phyloP scores from a whole-genome alignment of 2,888 invertebrate species.

The Leucozona laternaria region DNA sequence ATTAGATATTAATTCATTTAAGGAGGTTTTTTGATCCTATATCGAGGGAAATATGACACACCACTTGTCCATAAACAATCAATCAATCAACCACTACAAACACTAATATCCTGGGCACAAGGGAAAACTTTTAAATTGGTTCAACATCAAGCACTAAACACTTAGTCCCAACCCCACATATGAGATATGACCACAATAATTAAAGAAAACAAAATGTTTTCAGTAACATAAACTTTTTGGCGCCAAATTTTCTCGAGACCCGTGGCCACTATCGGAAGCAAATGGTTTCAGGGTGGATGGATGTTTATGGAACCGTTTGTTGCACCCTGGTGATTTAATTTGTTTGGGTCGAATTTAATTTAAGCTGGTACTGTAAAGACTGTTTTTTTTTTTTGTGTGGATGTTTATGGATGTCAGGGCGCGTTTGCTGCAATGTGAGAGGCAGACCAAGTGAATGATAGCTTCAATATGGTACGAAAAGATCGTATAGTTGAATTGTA shows the following conservation, averaged over 20 bases:
- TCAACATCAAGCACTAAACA: not conserved
- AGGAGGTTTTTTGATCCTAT: not conserved
- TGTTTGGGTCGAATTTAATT: not conserved
- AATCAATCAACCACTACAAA: conserved; percentile 3
- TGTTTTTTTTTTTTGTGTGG: too few relatives aligned
- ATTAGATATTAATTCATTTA: conserved; percentile 3
- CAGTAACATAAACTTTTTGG: not conserved
- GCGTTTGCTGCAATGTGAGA: not conserved
- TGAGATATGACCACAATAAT: not conserved
- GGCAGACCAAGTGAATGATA: not conserved
- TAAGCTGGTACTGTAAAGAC: too few relatives aligned
- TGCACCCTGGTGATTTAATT: conserved; percentile 3
- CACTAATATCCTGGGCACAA: not conserved
- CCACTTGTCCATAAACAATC: not conserved
- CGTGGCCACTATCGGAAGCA: not conserved
- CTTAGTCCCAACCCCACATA: not conserved
- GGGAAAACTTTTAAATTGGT: not conserved
- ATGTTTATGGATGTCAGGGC: not conserved
- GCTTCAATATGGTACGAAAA: not conserved
- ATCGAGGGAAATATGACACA: not conserved
- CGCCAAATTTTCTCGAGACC: not conserved
- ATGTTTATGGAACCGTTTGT: not conserved
- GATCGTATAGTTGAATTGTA: too few relatives aligned
- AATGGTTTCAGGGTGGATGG: not conserved
- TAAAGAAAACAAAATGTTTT: not conserved